phyloP scores from a whole-genome alignment of 35 echinoderm and acorn worm species.

The Anneissia japonica region DNA sequence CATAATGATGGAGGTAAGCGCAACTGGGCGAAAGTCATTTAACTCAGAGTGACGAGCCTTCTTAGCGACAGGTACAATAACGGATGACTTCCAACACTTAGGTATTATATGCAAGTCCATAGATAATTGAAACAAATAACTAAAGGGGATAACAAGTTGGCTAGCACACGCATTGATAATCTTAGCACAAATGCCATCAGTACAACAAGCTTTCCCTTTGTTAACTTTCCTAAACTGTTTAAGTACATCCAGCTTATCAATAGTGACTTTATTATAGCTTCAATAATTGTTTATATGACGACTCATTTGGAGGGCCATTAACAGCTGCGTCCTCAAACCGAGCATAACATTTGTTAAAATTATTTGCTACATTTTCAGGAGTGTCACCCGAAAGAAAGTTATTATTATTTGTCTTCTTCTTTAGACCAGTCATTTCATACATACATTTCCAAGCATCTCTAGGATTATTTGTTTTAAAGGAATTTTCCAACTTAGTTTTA shows the following conservation, averaged over 20 bases:
- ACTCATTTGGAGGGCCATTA: not conserved
- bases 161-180: not conserved
- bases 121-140: conserved; percentile 19
- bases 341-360: not conserved
- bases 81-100: conserved; percentile 18
- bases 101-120: not conserved
- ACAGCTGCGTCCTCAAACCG: not conserved
- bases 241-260: not conserved
- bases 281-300: not conserved
- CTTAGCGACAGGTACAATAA: conserved; percentile 33
- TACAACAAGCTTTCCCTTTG: conserved; percentile 16
- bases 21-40: conserved; percentile 34
- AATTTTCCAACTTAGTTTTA: not conserved
- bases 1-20: conserved; percentile 32
- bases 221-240: conserved; percentile 7
- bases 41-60: not conserved
- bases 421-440: not conserved
- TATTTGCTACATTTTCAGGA: not conserved
- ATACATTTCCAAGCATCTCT: not conserved
- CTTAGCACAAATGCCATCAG: conserved; percentile 9
- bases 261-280: not conserved
- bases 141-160: conserved; percentile 6
- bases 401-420: not conserved
- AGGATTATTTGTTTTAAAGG: not conserved
- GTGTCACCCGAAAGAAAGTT: not conserved